These are phyloP conservation scores for Meloe dianella DNA, from an alignment of 2,888 invertebrate genomes.

Conservation along the genomic window DNA sequence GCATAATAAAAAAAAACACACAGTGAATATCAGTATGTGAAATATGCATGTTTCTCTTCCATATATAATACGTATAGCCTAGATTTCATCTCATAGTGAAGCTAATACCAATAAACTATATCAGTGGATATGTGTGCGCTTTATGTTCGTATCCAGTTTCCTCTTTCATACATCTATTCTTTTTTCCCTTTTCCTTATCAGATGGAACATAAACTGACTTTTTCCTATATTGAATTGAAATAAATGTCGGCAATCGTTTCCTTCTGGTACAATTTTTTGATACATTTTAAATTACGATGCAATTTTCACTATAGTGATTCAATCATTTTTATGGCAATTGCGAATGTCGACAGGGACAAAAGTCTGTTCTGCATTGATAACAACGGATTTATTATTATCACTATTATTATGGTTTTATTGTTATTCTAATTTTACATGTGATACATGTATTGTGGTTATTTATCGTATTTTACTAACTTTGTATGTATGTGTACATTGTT, in stretches of 20 bases:
- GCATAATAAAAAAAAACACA: not conserved
- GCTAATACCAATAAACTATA: slow-evolving; percentile 3
- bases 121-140: not conserved
- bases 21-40: not conserved
- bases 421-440: not conserved
- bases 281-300: not conserved
- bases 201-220: slow-evolving; percentile 1
- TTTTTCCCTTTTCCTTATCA: not conserved
- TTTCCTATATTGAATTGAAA: slow-evolving; percentile 1
- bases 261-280: not conserved
- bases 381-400: not conserved
- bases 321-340: not conserved
- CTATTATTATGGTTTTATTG: not conserved
- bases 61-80: not conserved
- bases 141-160: slow-evolving; percentile 2
- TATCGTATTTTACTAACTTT: not conserved
- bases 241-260: slow-evolving; percentile 6
- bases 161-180: not conserved
- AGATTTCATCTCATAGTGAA: not conserved
- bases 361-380: not conserved
- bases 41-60: slow-evolving; percentile 1
- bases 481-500: not conserved
- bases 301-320: not conserved
- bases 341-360: not conserved
- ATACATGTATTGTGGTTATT: not conserved